Percentiles rank a stretch among this genome's conserved stretches.
Evolutionary conservation across 2,113 vertebrate genomes (phyloP).

Genomic region (Peromyscus maniculatus): DNA sequence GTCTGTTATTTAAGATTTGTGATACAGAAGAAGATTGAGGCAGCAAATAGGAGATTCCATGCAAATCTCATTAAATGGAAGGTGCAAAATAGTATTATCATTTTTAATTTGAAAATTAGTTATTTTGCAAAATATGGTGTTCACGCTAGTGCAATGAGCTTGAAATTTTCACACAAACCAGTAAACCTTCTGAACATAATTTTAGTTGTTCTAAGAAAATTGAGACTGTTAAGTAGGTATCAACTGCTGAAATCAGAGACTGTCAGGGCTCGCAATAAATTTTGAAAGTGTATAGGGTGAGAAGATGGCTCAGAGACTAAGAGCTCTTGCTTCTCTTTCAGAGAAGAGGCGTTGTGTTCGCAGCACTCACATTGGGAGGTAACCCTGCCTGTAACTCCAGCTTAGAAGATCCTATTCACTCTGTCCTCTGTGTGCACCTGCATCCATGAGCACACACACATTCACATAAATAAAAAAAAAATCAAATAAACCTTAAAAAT

Average conservation of each 20-base stretch:
- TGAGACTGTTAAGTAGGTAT: not conserved
- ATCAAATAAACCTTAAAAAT: not conserved
- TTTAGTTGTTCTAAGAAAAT: not conserved
- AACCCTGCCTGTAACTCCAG: not conserved
- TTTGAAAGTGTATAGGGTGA: not conserved
- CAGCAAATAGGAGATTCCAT: not conserved
- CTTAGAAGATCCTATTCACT: not conserved
- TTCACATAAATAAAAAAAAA: not conserved
- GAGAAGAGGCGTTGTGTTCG: not conserved
- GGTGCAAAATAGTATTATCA: not conserved
- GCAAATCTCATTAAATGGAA: not conserved
- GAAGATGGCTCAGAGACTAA: not conserved
- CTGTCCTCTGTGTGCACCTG: not conserved
- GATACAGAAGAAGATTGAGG: not conserved
- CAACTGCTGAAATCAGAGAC: not conserved
- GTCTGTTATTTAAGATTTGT: not conserved
- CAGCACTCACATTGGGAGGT: not conserved
- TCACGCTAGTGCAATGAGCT: not conserved
- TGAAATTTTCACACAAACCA: not conserved
- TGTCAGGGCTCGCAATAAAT: not conserved
- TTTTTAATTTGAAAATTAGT: not conserved
- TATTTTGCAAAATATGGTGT: not conserved
- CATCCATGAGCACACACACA: not conserved
- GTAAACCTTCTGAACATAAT: not conserved
- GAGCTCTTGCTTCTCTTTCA: not conserved